These are phyloP conservation scores for Apistogramma diplotaenia DNA, from an alignment of 2,113 vertebrate genomes.

Conservation along the genomic window DNA sequence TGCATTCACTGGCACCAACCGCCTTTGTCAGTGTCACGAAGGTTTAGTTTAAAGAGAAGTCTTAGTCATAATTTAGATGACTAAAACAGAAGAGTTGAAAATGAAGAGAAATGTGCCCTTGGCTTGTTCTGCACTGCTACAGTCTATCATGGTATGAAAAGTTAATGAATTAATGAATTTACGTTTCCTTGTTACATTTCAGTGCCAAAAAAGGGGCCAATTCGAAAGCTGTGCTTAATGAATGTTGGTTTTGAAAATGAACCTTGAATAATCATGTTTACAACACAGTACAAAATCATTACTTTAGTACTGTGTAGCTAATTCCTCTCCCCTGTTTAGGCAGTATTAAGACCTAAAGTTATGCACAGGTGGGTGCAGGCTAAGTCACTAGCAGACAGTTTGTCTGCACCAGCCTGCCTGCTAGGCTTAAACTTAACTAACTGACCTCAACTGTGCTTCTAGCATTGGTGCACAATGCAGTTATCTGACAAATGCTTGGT, in stretches of 20 bases:
- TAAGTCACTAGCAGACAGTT: too few relatives aligned
- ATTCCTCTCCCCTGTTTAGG: too few relatives aligned
- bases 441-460: neutral
- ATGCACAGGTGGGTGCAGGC: too few relatives aligned
- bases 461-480: neutral
- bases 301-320: too few relatives aligned
- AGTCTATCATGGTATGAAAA: neutral
- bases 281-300: too few relatives aligned
- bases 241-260: neutral
- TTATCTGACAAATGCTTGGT: neutral
- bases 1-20: neutral
- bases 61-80: neutral
- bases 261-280: too few relatives aligned
- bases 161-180: neutral
- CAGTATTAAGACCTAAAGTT: too few relatives aligned
- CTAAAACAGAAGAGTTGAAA: neutral
- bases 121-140: accelerated
- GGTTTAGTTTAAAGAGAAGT: neutral
- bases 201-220: neutral
- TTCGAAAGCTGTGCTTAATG: neutral
- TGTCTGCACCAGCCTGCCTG: too few relatives aligned
- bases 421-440: too few relatives aligned
- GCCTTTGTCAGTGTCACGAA: accelerated
- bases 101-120: neutral
- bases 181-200: neutral